Base-by-base conservation (phyloP, 2,113 vertebrate genomes). In the Pteruthius melanotis region DNA sequence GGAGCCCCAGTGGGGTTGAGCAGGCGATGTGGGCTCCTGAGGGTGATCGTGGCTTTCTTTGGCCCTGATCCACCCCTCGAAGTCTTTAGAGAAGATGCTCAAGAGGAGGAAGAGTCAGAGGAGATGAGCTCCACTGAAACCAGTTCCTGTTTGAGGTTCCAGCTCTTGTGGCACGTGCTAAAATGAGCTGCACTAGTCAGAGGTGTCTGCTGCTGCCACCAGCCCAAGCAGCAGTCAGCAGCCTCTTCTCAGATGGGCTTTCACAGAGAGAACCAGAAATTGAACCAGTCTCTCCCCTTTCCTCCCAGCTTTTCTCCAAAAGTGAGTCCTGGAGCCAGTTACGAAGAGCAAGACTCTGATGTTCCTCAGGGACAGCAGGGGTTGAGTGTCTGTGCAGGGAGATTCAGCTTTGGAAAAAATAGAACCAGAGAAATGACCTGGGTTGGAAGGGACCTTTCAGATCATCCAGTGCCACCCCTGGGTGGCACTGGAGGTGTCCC, bases 1-100 rank as follows among this genome's bases (percentile, higher is more conserved):
- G 63, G 35, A 65, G 39, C 61, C 49, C n/a, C 0, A 0, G 42
- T n/a, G 11, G 39, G 50, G 54, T 11, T 60, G 61, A 80, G 64
- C 37, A 65, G 63, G 19, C 50, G 52, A 3, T 16, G 39, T 47
- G 26, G 63, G 23, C 53, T 81, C 60, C 33, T 61, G 70, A 35
- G 64, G 56, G 18, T 37, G 33, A 13, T 21, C 7, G 0, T 27
- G 40, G 16, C 50, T 69, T 82, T 40, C n/a, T 30, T 63, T 3
- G 3, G 45, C 31, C 64, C 77, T 71, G n/a, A 3, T 40, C 49
- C 83, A 64, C 21, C 68, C 30, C 33, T 83, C 0, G 16, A 26
- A 24, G 28, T 49, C 17, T 83, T 27, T 37, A 33, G 45, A 90
- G 77, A 64, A 83, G 66, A 24, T 77, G 37, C 19, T 82, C 26